These are phyloP conservation scores for Petaurus breviceps DNA, from an alignment of 2,113 vertebrate genomes.

Conservation along the genomic window DNA sequence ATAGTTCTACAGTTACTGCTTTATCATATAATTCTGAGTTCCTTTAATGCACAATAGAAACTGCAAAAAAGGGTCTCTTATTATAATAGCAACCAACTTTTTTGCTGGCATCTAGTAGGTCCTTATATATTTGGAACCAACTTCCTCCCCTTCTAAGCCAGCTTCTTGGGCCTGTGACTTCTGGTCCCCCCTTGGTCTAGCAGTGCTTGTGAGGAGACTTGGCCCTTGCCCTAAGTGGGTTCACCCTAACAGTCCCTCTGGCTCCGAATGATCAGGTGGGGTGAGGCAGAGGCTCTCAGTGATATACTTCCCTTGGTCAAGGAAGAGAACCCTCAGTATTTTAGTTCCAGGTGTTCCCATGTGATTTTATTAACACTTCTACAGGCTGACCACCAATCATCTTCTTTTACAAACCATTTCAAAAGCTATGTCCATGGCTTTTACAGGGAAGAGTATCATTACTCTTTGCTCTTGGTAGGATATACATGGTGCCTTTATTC, in stretches of 20 bases:
- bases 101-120: background rate
- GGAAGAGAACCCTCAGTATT: background rate
- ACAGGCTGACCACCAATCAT: background rate
- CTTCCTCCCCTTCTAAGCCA: background rate
- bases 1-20: background rate
- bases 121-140: background rate
- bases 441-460: background rate
- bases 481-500: background rate
- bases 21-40: background rate
- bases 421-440: background rate
- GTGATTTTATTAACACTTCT: background rate
- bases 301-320: background rate
- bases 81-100: background rate
- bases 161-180: background rate
- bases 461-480: background rate
- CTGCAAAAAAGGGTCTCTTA: background rate
- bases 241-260: background rate
- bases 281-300: background rate
- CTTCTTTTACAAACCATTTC: background rate
- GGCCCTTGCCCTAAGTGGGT: background rate
- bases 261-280: background rate
- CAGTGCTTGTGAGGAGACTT: background rate
- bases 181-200: background rate
- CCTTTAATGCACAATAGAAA: background rate
- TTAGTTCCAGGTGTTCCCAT: background rate